Percentiles rank a stretch among this genome's conserved stretches.
These are phyloP conservation scores for Enteromius anoplus DNA, from an alignment of 2,797 vertebrate genomes.

Conservation along the genomic window DNA sequence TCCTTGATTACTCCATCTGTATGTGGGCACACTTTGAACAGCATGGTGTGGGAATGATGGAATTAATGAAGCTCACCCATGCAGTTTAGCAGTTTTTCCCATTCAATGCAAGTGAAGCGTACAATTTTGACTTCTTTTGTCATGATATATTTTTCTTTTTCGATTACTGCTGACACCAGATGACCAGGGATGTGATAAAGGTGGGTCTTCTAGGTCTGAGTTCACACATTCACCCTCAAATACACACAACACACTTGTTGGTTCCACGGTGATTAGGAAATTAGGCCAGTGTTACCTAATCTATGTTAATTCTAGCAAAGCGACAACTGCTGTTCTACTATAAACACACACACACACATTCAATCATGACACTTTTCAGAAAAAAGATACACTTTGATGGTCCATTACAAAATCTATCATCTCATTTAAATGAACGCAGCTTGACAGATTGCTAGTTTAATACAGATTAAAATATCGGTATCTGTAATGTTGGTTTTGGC, in stretches of 20 bases:
- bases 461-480: not conserved
- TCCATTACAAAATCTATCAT: not conserved
- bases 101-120: not conserved
- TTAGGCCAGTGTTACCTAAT: constrained; percentile 41
- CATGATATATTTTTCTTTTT: constrained; percentile 53
- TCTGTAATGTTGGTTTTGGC: not conserved
- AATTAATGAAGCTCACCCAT: not conserved
- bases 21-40: not conserved
- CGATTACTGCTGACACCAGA: constrained; percentile 83
- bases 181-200: constrained; percentile 96
- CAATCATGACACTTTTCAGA: not conserved
- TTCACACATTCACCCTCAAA: constrained; percentile 5
- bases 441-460: not conserved
- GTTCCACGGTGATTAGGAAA: not conserved
- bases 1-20: constrained; percentile 17
- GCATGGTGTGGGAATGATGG: not conserved
- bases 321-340: not conserved
- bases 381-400: not conserved
- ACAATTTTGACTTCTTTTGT: not conserved
- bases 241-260: constrained; percentile 23
- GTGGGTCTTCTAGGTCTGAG: constrained; percentile 76
- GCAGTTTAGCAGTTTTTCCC: not conserved
- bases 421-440: not conserved
- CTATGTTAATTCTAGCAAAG: constrained; percentile 33
- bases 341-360: constrained; percentile 31